These are phyloP conservation scores for Alosa alosa DNA, from an alignment of 2,113 vertebrate species.

Conservation along the genomic window DNA sequence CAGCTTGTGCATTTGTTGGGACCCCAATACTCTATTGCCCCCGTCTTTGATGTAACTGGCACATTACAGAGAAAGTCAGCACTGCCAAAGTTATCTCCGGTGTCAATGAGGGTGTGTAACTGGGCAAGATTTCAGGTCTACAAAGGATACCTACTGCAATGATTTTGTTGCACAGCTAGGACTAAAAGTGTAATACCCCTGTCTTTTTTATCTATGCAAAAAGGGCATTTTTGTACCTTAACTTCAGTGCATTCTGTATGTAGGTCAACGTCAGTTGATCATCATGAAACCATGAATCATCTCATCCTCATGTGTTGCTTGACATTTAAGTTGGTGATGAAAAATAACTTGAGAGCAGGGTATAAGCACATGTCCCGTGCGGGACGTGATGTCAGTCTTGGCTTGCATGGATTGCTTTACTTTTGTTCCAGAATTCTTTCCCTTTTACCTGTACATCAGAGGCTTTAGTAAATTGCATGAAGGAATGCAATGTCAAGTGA, in stretches of 20 bases:
- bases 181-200: background rate
- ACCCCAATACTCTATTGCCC: constrained; percentile 64
- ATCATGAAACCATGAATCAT: background rate
- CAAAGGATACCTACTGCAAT: background rate
- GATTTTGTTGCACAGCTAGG: background rate
- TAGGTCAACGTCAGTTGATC: background rate
- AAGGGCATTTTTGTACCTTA: background rate
- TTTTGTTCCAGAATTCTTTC: constrained; percentile 53
- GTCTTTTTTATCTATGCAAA: background rate
- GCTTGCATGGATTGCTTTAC: constrained; percentile 56
- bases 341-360: constrained; percentile 8
- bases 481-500: constrained; percentile 62
- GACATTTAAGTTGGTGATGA: constrained; percentile 19
- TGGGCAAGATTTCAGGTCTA: background rate
- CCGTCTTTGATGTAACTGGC: constrained; percentile 66
- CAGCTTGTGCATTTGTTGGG: constrained; percentile 73
- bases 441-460: constrained; percentile 58
- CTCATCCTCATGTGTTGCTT: background rate
- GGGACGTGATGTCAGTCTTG: constrained; percentile 44
- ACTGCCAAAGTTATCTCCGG: background rate
- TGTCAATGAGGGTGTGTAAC: background rate
- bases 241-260: background rate
- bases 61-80: constrained; percentile 51
- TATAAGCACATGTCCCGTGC: background rate
- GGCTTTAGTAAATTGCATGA: constrained; percentile 64